These are phyloP conservation scores for Macaca fascicularis DNA, from an alignment of 2,113 vertebrate species.

Conservation along the genomic window DNA sequence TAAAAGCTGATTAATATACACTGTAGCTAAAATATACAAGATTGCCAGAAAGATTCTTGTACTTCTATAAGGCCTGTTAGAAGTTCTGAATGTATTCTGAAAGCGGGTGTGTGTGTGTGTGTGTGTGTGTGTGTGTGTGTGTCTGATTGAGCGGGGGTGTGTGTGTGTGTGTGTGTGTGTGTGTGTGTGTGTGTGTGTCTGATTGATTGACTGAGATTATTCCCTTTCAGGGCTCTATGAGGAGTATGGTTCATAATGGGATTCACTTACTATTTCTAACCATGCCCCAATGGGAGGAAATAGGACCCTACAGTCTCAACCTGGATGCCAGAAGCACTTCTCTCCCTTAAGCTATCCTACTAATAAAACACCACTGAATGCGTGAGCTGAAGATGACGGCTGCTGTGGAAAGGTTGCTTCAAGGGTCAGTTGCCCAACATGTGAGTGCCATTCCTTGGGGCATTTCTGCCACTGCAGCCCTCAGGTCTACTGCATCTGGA, in stretches of 20 bases:
- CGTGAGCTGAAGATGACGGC: no score
- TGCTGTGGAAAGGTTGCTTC: no score
- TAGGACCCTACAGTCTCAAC: neutral
- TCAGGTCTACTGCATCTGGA: slow-evolving; percentile 46
- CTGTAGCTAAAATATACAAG: neutral
- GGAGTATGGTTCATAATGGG: neutral
- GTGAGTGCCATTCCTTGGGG: no score
- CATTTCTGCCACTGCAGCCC: neutral
- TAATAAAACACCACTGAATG: neutral
- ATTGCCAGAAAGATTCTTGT: neutral
- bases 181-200: neutral
- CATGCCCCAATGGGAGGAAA: neutral
- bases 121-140: neutral
- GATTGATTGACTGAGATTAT: neutral
- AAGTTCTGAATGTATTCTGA: neutral
- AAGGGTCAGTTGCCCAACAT: no score
- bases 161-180: neutral
- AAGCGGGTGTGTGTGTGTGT: neutral
- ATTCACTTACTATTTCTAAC: neutral
- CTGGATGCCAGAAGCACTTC: neutral
- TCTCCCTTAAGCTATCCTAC: neutral
- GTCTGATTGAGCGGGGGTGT: neutral
- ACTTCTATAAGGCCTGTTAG: neutral
- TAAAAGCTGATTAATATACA: slow-evolving; percentile 3
- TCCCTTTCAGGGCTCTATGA: neutral